These are phyloP conservation scores for Falco berigora DNA, from an alignment of 2,797 vertebrate genomes.

Conservation along the genomic window DNA sequence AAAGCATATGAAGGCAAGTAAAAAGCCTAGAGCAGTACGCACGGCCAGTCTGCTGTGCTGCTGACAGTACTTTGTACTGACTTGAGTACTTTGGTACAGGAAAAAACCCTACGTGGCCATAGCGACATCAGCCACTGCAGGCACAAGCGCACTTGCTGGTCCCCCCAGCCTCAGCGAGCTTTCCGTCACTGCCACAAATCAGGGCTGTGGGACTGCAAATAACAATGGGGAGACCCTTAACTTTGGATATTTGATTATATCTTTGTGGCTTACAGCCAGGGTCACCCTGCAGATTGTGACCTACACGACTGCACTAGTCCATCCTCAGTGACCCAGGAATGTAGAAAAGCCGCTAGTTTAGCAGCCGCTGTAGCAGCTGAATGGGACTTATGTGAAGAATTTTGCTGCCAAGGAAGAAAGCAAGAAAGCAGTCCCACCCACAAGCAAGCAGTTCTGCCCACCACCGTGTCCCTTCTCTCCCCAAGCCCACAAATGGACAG, in stretches of 20 bases:
- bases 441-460: not conserved
- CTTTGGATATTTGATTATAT: not conserved
- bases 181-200: not conserved
- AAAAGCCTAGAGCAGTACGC: not conserved
- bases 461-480: not conserved
- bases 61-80: not conserved
- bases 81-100: not conserved
- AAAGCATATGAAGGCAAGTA: not conserved
- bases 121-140: not conserved
- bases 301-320: not conserved
- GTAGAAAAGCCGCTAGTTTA: not conserved
- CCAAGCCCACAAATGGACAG: not conserved
- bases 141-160: not conserved
- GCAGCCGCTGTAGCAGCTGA: not conserved
- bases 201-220: not conserved
- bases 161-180: not conserved
- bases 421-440: not conserved
- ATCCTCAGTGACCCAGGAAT: not conserved
- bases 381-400: not conserved
- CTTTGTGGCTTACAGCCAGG: not conserved
- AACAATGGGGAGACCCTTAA: not conserved
- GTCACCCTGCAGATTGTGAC: not conserved
- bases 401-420: not conserved
- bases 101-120: not conserved
- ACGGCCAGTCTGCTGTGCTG: not conserved